A percentile compares a stretch with the other conserved stretches of the same genome.
Conservation (phyloP, 2,888 invertebrate species). For the Shargacucullia verbasci region DNA sequence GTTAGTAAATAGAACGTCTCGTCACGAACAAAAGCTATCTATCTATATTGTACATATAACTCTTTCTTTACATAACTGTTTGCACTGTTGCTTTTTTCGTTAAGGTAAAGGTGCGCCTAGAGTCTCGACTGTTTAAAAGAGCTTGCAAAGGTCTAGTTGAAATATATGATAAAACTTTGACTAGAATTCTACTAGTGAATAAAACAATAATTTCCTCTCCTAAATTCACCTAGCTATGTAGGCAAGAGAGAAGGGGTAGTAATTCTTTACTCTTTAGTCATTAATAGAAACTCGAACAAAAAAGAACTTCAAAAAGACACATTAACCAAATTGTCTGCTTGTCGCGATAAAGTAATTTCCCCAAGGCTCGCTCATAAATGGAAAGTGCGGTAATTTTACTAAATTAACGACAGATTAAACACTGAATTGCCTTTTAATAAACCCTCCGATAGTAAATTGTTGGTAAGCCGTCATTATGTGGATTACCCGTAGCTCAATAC, state of each 20-base stretch:
- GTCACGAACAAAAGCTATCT: slow-evolving; percentile 7
- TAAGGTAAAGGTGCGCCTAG: too few species aligned
- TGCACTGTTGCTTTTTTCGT: too few species aligned
- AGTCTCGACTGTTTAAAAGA: too few species aligned
- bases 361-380: slow-evolving; percentile 55
- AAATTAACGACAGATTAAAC: slow-evolving; percentile 76
- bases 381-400: slow-evolving; percentile 71
- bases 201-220: too few species aligned
- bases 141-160: too few species aligned
- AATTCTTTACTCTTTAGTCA: background rate
- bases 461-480: slow-evolving; percentile 68
- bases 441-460: slow-evolving; percentile 61
- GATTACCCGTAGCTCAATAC: slow-evolving; percentile 49
- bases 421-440: slow-evolving; percentile 79
- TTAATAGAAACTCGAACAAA: background rate
- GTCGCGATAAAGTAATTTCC: slow-evolving; percentile 67
- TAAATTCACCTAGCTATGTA: too few species aligned
- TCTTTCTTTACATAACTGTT: background rate
- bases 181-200: too few species aligned
- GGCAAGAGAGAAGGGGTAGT: background rate
- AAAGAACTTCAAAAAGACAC: background rate
- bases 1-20: background rate
- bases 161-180: too few species aligned
- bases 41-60: slow-evolving; percentile 1
- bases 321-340: slow-evolving; percentile 33